Percentiles rank a stretch among this genome's conserved stretches.
Conservation (phyloP, 2,888 invertebrate genomes). For the Meandrusa payeni region DNA sequence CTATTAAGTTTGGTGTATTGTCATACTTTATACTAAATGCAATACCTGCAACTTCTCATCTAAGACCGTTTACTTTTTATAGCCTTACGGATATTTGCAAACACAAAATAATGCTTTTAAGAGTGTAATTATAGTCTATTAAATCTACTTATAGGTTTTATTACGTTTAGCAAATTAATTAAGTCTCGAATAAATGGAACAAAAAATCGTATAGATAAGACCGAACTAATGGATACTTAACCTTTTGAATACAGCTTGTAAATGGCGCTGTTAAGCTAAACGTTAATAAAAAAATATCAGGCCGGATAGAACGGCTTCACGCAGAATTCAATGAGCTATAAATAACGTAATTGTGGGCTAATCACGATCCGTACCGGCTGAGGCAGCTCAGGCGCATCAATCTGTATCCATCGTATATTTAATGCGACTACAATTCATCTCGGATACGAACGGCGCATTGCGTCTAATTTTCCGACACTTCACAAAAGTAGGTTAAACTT, state of each 20-base stretch:
- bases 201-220: constrained; percentile 4
- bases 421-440: constrained; percentile 6
- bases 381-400: constrained; percentile 18
- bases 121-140: neutral
- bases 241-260: constrained; percentile 4
- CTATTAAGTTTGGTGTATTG: too few relatives aligned
- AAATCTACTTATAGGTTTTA: constrained; percentile 2
- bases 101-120: too few relatives aligned
- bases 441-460: neutral
- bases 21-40: too few relatives aligned
- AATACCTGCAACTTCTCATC: too few relatives aligned
- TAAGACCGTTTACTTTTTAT: neutral
- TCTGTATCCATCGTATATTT: constrained; percentile 3
- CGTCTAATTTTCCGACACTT: neutral
- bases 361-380: constrained; percentile 31
- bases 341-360: constrained; percentile 30
- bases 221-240: constrained; percentile 13
- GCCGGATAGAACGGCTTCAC: constrained; percentile 10
- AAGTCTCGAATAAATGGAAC: neutral
- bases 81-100: too few relatives aligned
- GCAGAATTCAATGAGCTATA: constrained; percentile 26
- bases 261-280: constrained; percentile 5
- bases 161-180: constrained; percentile 15
- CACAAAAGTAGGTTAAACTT: constrained; percentile 6
- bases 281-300: constrained; percentile 1